These are phyloP conservation scores for Campoletis sonorensis DNA, from an alignment of 1,140 invertebrate species.

Conservation along the genomic window DNA sequence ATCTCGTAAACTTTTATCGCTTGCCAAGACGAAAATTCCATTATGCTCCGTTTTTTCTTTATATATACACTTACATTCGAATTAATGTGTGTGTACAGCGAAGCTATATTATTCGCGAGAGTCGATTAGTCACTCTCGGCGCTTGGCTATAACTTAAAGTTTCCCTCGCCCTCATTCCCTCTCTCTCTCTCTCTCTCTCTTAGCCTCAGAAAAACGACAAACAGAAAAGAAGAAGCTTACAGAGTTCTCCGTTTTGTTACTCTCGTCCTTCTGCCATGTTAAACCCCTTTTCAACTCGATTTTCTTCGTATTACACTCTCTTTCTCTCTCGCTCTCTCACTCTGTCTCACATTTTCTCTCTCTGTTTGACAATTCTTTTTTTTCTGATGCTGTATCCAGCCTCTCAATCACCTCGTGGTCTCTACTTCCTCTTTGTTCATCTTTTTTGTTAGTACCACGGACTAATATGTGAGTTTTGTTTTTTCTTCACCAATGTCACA, in stretches of 20 bases:
- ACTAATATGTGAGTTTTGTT: constrained; percentile 27
- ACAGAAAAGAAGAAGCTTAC: constrained; percentile 24
- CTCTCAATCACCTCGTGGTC: background rate
- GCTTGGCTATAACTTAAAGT: constrained; percentile 29
- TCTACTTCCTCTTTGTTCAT: background rate
- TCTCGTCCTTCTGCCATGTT: constrained; percentile 46
- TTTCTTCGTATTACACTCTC: constrained; percentile 4
- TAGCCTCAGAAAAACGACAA: background rate
- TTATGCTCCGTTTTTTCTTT: too few relatives aligned
- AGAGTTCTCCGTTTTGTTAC: constrained; percentile 61
- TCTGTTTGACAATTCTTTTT: background rate
- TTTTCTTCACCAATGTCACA: constrained; percentile 46
- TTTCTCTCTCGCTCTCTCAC: background rate
- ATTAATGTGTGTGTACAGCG: background rate
- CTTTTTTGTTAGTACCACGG: background rate
- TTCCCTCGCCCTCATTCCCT: constrained; percentile 7
- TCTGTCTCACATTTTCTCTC: background rate
- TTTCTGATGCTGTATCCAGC: background rate
- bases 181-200: background rate
- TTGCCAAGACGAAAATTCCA: too few relatives aligned
- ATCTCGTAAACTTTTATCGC: too few relatives aligned
- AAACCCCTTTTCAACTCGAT: constrained; percentile 16
- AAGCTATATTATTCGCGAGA: constrained; percentile 18
- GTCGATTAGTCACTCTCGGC: constrained; percentile 33
- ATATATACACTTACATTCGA: background rate